Conservation (phyloP, 2,888 invertebrate genomes). For the Andrena hattorfiana region DNA sequence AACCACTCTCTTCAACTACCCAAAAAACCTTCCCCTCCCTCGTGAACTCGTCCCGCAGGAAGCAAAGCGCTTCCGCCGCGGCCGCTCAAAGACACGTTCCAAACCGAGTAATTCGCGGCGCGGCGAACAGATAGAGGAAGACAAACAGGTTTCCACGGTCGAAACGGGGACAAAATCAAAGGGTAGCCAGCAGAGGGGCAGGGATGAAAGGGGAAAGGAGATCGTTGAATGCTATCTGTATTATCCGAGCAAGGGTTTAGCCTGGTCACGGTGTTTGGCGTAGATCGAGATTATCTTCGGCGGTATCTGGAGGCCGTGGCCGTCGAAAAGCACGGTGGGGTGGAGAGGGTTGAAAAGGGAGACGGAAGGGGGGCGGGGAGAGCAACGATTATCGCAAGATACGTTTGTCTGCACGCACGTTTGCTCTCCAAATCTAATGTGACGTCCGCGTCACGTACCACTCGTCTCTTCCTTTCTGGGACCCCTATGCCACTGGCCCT, state of each 20-base stretch:
- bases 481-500: slow-evolving; percentile 59
- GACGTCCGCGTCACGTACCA: slow-evolving; percentile 83
- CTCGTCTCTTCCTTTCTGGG: slow-evolving; percentile 32
- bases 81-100: neutral
- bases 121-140: slow-evolving; percentile 36
- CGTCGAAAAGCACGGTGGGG: slow-evolving; percentile 78
- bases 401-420: slow-evolving; percentile 73
- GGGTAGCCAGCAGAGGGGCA: slow-evolving; percentile 9
- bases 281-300: slow-evolving; percentile 84
- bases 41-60: neutral
- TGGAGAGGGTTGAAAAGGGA: slow-evolving; percentile 56
- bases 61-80: neutral
- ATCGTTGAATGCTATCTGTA: slow-evolving; percentile 83
- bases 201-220: slow-evolving; percentile 36
- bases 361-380: slow-evolving; percentile 36
- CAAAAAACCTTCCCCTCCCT: neutral
- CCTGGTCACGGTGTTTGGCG: slow-evolving; percentile 81
- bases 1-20: too few species aligned
- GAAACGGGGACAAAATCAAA: slow-evolving; percentile 40
- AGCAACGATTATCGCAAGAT: slow-evolving; percentile 66
- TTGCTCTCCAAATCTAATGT: slow-evolving; percentile 82
- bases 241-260: slow-evolving; percentile 81
- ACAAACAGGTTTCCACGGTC: slow-evolving; percentile 40
- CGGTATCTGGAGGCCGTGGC: slow-evolving; percentile 68
- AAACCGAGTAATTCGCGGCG: slow-evolving; percentile 24